phyloP scores from a whole-genome alignment of 2,797 vertebrate species.

The Ambastaia sidthimunki region DNA sequence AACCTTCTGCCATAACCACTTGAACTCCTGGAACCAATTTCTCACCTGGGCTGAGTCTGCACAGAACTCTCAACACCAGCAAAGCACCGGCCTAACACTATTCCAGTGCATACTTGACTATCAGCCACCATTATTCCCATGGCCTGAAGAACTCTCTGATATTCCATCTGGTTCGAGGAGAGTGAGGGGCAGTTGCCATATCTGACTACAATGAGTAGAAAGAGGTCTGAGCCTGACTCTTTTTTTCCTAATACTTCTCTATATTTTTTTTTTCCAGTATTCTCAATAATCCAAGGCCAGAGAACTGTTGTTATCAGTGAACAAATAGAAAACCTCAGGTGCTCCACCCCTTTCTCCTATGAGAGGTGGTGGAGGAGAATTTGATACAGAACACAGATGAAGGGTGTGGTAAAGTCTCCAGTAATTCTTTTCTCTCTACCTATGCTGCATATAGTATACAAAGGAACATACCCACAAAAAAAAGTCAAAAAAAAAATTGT shows the following conservation, averaged over 20 bases:
- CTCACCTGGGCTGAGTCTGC: too few relatives aligned
- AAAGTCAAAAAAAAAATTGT: neutral
- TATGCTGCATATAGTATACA: neutral
- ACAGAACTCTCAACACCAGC: too few relatives aligned
- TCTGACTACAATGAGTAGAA: neutral
- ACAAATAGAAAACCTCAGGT: conserved; percentile 58
- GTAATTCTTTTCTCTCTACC: neutral
- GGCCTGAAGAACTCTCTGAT: too few relatives aligned
- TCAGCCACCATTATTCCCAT: too few relatives aligned
- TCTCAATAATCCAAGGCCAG: conserved; percentile 75
- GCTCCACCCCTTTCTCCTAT: conserved; percentile 43
- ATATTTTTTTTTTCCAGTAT: conserved; percentile 61
- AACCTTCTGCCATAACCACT: too few relatives aligned
- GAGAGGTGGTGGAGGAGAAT: conserved; percentile 54
- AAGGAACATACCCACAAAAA: neutral
- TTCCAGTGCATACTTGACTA: too few relatives aligned
- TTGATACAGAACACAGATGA: conserved; percentile 1
- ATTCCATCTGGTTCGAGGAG: too few relatives aligned
- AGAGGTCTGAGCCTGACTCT: conserved; percentile 36
- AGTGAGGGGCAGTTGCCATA: too few relatives aligned
- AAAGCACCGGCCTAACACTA: too few relatives aligned
- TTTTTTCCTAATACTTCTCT: conserved; percentile 61
- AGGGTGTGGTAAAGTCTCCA: neutral
- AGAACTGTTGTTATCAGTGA: conserved; percentile 51
- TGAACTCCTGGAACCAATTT: too few relatives aligned